Conservation (phyloP, 1,140 invertebrate genomes). For the Prorops nasuta region DNA sequence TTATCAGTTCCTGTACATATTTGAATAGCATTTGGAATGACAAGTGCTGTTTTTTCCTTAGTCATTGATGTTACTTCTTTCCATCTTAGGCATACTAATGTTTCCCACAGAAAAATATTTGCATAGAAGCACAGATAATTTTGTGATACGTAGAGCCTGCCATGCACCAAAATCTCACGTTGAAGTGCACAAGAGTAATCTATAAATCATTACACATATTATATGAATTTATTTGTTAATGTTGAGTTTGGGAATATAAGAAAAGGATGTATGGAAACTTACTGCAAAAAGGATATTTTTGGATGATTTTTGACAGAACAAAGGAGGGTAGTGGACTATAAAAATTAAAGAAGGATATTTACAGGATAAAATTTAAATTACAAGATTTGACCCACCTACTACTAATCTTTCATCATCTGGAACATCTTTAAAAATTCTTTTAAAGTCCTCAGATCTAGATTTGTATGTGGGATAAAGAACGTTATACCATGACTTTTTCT, state of each 20-base stretch:
- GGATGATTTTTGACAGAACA: too few species aligned
- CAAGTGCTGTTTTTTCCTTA: slow-evolving; percentile 88
- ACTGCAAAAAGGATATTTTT: too few species aligned
- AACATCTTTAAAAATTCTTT: slow-evolving; percentile 87
- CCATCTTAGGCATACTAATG: slow-evolving; percentile 75
- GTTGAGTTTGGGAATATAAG: too few species aligned
- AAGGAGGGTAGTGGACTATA: too few species aligned
- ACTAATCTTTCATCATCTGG: slow-evolving; percentile 88
- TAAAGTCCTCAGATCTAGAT: slow-evolving; percentile 88
- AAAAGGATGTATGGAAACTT: too few species aligned
- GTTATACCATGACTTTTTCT: slow-evolving; percentile 82
- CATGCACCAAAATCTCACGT: slow-evolving; percentile 90
- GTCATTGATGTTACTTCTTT: slow-evolving; percentile 90
- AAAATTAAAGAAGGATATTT: too few species aligned
- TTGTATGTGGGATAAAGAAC: slow-evolving; percentile 92
- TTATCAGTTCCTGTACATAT: slow-evolving; percentile 82
- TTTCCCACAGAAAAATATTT: slow-evolving; percentile 94
- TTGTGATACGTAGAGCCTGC: slow-evolving; percentile 88
- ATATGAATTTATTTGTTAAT: too few species aligned
- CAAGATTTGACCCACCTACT: too few species aligned
- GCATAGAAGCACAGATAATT: slow-evolving; percentile 95
- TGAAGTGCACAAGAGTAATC: slow-evolving; percentile 97
- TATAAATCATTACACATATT: slow-evolving; percentile 44
- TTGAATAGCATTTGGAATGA: slow-evolving; percentile 94
- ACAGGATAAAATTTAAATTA: too few species aligned